Conservation (phyloP, 2,888 invertebrate genomes). For the Marasmarcha lunaedactyla region DNA sequence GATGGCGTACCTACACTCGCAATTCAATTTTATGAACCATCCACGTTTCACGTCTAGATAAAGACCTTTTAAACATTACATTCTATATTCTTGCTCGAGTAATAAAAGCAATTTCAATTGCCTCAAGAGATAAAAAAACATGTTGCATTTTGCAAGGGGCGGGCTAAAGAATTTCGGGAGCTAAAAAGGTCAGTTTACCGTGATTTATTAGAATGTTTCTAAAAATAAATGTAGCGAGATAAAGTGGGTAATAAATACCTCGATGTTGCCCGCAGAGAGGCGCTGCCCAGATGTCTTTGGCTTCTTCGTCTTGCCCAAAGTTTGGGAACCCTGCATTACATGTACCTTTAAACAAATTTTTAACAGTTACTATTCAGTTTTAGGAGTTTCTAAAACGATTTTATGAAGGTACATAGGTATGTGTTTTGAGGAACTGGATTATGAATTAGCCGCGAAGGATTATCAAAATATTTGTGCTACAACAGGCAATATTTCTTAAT, state of each 20-base stretch:
- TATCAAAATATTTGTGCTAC: no score
- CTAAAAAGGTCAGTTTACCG: background rate
- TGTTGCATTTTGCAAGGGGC: no score
- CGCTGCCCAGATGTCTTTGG: conserved; percentile 83
- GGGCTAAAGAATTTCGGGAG: background rate
- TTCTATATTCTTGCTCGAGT: background rate
- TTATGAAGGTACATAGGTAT: no score
- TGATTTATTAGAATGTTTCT: conserved; percentile 1
- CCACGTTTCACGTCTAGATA: no score
- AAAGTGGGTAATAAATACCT: conserved; percentile 38
- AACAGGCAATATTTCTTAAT: no score
- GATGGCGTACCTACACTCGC: no score
- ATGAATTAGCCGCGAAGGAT: no score
- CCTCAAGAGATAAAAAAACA: no score
- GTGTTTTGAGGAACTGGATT: no score
- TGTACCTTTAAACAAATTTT: conserved; percentile 52
- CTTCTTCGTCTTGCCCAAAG: conserved; percentile 84
- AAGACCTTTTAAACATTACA: no score
- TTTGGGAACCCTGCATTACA: conserved; percentile 83
- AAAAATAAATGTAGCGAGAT: background rate
- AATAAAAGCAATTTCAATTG: background rate
- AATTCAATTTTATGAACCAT: no score
- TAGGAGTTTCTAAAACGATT: no score
- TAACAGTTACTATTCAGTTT: background rate
- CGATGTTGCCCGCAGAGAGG: conserved; percentile 87